These are phyloP conservation scores for Orthosia gothica DNA, from an alignment of 2,888 invertebrate species.

Conservation along the genomic window DNA sequence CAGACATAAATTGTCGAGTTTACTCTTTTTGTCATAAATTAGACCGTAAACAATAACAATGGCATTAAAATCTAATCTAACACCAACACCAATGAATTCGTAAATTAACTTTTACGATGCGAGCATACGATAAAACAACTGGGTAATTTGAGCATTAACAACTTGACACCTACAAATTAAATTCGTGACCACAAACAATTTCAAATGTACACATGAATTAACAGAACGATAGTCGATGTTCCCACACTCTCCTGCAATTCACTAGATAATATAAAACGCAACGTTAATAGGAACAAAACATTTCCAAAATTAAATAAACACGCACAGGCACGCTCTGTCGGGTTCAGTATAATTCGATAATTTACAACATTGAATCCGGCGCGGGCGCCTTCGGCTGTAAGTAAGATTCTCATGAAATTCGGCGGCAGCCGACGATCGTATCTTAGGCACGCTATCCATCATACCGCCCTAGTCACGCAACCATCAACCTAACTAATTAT, in stretches of 20 bases:
- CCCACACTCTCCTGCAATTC: slow-evolving; percentile 83
- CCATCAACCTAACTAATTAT: slow-evolving; percentile 81
- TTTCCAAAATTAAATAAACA: slow-evolving; percentile 88
- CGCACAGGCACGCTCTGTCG: slow-evolving; percentile 83
- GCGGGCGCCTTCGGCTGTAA: slow-evolving; percentile 83
- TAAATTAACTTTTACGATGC: slow-evolving; percentile 57
- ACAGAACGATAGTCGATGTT: slow-evolving; percentile 77
- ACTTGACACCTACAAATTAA: slow-evolving; percentile 82
- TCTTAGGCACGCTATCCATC: slow-evolving; percentile 88
- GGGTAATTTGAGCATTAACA: slow-evolving; percentile 75
- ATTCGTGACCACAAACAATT: slow-evolving; percentile 83
- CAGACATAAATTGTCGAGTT: not conserved
- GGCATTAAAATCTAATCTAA: slow-evolving; percentile 24
- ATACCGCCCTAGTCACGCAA: slow-evolving; percentile 84
- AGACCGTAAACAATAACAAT: not conserved
- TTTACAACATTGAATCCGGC: slow-evolving; percentile 81
- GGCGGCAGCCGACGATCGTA: slow-evolving; percentile 85
- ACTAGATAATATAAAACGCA: slow-evolving; percentile 76
- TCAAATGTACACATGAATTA: slow-evolving; percentile 73
- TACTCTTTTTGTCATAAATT: not conserved
- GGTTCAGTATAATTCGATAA: slow-evolving; percentile 87
- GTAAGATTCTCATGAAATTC: slow-evolving; percentile 88
- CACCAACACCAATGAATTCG: slow-evolving; percentile 38
- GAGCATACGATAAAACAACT: slow-evolving; percentile 51
- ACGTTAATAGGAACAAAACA: slow-evolving; percentile 86